A percentile compares a stretch with the other conserved stretches of the same genome.
Conservation (phyloP, 2,113 vertebrate species). For the Globicephala melas region DNA sequence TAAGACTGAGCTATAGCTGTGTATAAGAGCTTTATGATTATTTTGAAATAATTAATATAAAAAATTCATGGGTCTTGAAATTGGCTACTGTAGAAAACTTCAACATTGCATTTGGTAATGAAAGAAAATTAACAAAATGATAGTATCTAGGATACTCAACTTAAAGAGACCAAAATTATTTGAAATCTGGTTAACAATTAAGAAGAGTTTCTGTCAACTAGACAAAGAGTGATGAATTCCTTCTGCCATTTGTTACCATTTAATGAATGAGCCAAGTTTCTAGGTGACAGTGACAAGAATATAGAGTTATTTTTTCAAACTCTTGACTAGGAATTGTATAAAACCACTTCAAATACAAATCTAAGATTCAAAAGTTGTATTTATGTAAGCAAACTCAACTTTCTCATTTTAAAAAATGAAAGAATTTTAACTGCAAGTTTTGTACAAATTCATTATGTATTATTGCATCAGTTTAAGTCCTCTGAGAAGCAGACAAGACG, state of each 20-base stretch:
- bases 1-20: neutral
- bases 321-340: neutral
- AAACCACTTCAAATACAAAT: neutral
- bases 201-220: neutral
- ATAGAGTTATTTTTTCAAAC: neutral
- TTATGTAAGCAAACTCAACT: neutral
- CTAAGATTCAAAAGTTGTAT: neutral
- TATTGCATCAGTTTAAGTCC: neutral
- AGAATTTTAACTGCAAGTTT: neutral
- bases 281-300: neutral
- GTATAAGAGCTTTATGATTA: neutral
- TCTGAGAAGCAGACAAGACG: neutral
- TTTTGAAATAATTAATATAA: neutral
- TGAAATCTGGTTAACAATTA: neutral
- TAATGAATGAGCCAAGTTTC: neutral
- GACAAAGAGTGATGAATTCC: neutral
- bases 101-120: neutral
- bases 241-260: neutral
- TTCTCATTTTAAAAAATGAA: neutral
- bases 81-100: neutral
- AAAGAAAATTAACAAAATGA: constrained; percentile 30
- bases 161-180: neutral
- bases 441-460: neutral
- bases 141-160: neutral
- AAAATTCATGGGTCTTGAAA: constrained; percentile 7